Evolutionary conservation across 1,140 invertebrate species (phyloP).

Genomic region (Zaprionus ghesquierei): DNA sequence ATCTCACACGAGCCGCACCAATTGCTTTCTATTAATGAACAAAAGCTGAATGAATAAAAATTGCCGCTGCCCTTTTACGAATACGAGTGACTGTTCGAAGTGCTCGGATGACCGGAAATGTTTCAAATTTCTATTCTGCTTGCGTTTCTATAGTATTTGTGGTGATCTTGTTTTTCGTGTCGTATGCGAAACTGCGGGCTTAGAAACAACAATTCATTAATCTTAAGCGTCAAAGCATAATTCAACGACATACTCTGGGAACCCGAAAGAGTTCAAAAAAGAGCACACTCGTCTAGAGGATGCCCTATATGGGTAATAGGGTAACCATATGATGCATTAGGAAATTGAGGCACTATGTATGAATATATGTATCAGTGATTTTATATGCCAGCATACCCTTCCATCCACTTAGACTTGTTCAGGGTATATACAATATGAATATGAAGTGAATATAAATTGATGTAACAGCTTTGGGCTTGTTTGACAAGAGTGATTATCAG

Average conservation of each 20-base stretch:
- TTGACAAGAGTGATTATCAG: constrained; percentile 34
- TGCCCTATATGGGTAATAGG: not conserved
- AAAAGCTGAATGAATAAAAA: constrained; percentile 47
- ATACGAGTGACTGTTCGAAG: constrained; percentile 5
- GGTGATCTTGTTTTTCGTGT: constrained; percentile 30
- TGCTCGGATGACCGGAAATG: constrained; percentile 52
- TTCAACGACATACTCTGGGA: constrained; percentile 46
- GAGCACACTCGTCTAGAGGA: not conserved
- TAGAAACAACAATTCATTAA: constrained; percentile 66
- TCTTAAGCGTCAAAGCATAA: constrained; percentile 46
- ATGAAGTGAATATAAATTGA: constrained; percentile 17
- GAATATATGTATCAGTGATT: not conserved
- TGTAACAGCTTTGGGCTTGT: constrained; percentile 17
- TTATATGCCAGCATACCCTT: not conserved
- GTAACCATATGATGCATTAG: no score
- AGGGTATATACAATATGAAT: constrained; percentile 9
- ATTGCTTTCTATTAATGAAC: constrained; percentile 73
- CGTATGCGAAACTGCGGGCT: constrained; percentile 57
- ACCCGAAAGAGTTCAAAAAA: constrained; percentile 15
- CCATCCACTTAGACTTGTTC: not conserved
- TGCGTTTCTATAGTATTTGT: not conserved
- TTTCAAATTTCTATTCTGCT: constrained; percentile 63
- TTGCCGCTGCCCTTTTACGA: constrained; percentile 26
- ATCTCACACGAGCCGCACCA: constrained; percentile 33
- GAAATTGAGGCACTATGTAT: not conserved